Evolutionary conservation across 2,888 invertebrate species (phyloP).

Genomic region (Pyrocoelia pectoralis): DNA sequence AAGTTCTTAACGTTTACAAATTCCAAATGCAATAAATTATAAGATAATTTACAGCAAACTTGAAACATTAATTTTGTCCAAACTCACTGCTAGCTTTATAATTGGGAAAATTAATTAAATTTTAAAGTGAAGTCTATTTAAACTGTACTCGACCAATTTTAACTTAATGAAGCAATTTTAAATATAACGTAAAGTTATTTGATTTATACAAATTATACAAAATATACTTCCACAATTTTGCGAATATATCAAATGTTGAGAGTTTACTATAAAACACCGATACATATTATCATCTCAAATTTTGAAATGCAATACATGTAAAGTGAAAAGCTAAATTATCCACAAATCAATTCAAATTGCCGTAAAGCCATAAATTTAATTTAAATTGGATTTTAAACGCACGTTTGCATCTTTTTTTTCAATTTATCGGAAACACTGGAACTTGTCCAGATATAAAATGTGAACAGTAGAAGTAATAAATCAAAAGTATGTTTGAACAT

Average conservation of each 20-base stretch:
- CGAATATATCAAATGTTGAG: no score
- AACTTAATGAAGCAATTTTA: conserved; percentile 23
- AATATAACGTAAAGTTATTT: conserved; percentile 17
- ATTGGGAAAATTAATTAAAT: conserved; percentile 30
- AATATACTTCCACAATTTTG: no score
- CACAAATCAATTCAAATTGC: neutral
- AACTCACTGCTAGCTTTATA: conserved; percentile 21
- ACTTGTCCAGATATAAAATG: conserved; percentile 9
- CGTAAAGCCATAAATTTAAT: conserved; percentile 1
- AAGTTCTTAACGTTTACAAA: neutral
- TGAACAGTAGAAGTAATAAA: neutral
- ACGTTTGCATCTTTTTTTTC: conserved; percentile 7
- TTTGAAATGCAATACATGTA: no score
- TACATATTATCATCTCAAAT: no score
- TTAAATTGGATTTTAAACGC: conserved; percentile 10
- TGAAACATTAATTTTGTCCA: conserved; percentile 19
- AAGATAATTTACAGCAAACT: conserved; percentile 7
- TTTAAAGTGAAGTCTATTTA: conserved; percentile 20
- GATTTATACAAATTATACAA: neutral
- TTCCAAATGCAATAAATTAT: conserved; percentile 1
- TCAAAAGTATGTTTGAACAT: conserved; percentile 6
- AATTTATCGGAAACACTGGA: conserved; percentile 6
- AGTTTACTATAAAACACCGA: no score
- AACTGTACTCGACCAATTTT: conserved; percentile 18
- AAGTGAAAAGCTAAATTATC: neutral